Evolutionary conservation across 2,113 vertebrate species (phyloP).

Genomic region (Rhineura floridana): DNA sequence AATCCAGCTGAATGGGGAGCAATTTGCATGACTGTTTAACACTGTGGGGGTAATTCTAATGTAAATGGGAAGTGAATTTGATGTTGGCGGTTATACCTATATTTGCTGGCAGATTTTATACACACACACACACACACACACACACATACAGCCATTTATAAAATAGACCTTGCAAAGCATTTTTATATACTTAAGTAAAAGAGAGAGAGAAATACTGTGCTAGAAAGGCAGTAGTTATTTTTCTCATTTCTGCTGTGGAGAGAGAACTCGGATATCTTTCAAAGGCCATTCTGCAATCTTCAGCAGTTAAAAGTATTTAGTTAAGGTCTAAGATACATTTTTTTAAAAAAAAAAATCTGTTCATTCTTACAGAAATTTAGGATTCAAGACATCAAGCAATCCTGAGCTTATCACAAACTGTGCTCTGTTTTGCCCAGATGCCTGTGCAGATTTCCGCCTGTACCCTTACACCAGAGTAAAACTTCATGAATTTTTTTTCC

Average conservation of each 20-base stretch:
- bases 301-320: slow-evolving; percentile 43
- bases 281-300: slow-evolving; percentile 63
- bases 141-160: not conserved
- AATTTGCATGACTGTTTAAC: not conserved
- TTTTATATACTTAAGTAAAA: not conserved
- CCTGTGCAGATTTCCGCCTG: not conserved
- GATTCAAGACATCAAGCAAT: not conserved
- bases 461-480: not conserved
- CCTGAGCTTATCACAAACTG: slow-evolving; percentile 46
- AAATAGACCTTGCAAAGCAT: not conserved
- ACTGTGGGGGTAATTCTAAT: slow-evolving; percentile 38
- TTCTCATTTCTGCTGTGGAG: slow-evolving; percentile 32
- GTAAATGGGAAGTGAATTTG: slow-evolving; percentile 56
- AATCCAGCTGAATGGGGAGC: not conserved
- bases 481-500: slow-evolving; percentile 69
- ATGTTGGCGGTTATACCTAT: slow-evolving; percentile 12
- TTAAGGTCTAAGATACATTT: slow-evolving; percentile 27
- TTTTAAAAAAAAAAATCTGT: not conserved
- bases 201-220: not conserved
- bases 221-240: not conserved
- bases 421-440: not conserved
- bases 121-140: no score
- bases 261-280: slow-evolving; percentile 43
- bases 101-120: not conserved
- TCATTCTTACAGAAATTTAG: rapidly evolving